Conservation (phyloP, 2,888 invertebrate genomes). For the Ophioninae sp. region DNA sequence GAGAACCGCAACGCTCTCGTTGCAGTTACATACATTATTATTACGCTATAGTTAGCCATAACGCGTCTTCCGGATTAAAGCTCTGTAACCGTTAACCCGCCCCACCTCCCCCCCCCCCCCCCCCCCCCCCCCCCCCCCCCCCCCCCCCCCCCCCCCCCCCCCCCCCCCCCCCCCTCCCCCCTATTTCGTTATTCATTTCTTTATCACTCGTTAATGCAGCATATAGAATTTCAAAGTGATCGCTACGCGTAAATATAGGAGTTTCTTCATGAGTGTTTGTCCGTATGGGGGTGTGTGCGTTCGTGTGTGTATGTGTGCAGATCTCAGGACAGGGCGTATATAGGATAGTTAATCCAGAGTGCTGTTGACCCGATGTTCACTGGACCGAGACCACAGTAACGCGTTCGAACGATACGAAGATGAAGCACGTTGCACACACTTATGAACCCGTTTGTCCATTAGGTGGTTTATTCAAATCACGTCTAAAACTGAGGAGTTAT, state of each 20-base stretch:
- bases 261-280: slow-evolving; percentile 3
- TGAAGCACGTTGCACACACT: slow-evolving; percentile 22
- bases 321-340: slow-evolving; percentile 50
- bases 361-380: slow-evolving; percentile 77
- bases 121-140: no score
- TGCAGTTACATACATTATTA: slow-evolving; percentile 55
- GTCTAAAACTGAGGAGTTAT: no score
- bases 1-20: slow-evolving; percentile 46
- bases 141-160: no score
- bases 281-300: not conserved
- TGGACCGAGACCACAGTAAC: slow-evolving; percentile 76
- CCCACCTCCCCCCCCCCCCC: no score
- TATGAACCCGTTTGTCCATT: slow-evolving; percentile 22
- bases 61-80: slow-evolving; percentile 53
- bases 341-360: slow-evolving; percentile 71
- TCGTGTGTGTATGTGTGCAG: slow-evolving; percentile 8
- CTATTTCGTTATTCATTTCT: slow-evolving; percentile 57
- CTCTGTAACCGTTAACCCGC: slow-evolving; percentile 56
- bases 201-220: slow-evolving; percentile 55
- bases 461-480: not conserved
- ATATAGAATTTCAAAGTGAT: slow-evolving; percentile 25
- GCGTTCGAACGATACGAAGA: slow-evolving; percentile 53
- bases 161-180: not conserved
- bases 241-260: not conserved
- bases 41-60: slow-evolving; percentile 41